These are phyloP conservation scores for Sclerurus mexicanus DNA, from an alignment of 2,113 vertebrate species.

Conservation along the genomic window DNA sequence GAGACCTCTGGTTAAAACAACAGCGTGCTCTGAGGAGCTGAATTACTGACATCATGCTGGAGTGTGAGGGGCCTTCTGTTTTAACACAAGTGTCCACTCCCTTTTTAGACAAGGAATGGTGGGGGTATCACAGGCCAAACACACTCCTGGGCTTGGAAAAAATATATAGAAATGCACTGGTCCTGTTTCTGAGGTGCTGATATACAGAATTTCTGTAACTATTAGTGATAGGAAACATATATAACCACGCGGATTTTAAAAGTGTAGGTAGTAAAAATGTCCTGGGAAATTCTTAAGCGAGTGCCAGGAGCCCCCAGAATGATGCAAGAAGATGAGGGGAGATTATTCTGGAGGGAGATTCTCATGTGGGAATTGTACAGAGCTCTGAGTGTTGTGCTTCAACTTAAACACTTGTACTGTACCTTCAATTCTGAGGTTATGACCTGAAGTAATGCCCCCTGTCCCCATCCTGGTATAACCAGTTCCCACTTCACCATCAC, in stretches of 20 bases:
- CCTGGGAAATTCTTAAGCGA: not conserved
- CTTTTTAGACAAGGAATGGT: constrained; percentile 14
- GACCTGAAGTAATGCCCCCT: not conserved
- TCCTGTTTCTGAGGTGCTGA: not conserved
- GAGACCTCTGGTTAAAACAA: constrained; percentile 73
- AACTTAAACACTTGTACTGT: not conserved
- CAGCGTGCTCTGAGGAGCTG: constrained; percentile 65
- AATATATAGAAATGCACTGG: not conserved
- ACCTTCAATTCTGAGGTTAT: not conserved
- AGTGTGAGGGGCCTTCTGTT: constrained; percentile 68
- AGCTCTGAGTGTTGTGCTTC: not conserved
- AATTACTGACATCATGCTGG: constrained; percentile 69
- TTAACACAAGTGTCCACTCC: constrained; percentile 60
- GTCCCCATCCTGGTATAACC: not conserved
- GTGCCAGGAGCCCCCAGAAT: not conserved
- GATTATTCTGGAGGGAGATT: not conserved
- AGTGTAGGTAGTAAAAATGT: not conserved
- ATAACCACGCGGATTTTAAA: not conserved
- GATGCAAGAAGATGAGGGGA: not conserved
- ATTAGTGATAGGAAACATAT: not conserved
- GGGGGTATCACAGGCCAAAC: not conserved
- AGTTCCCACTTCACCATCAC: not conserved
- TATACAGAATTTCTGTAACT: not conserved
- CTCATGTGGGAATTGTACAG: not conserved
- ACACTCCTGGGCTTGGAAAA: constrained; percentile 16